Base-by-base conservation (phyloP, 1,140 invertebrate genomes). In the Bathynomus jamesi region DNA sequence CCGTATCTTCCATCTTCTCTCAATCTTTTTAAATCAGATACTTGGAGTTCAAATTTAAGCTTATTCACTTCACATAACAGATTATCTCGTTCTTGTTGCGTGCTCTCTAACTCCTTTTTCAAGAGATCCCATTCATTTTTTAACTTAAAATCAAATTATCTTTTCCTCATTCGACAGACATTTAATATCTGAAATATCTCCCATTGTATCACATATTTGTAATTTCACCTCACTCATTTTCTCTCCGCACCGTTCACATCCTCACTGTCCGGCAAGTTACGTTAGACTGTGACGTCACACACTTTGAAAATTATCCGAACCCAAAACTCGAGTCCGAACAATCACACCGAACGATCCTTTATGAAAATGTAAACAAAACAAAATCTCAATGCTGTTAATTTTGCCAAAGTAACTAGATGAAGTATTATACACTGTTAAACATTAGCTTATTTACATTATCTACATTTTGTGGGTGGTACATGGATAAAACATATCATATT, bases 41-140 rank as follows among this genome's bases (percentile, higher is more conserved):
- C 80, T 74, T 80, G 77, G 66, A 80, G 66, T 75, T 80, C 79
- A 65, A 80, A 80, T 46, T 79, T 76, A 65, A 80, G 77, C 69
- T 79, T 79, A 72, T 79, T 80, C 27, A 80, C 77, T 74, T 80
- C 79, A 64, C 79, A 80, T 13, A 79, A 69, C n/a, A 80, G 69
- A 21, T 70, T 76, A 78, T 80, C 79, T 28, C 78, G 75, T 64
- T 80, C 79, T 61, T 80, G 78, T 64, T 77, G 75, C n/a, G 79
- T 67, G 60, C 73, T 74, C 28, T 78, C 70, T 65, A 79, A 69
- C 66, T 80, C 78, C 63, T 76, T 78, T 76, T 79, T 79, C 61
- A 80, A 67, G 17, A 63, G 27, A 28, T 71, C 76, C 27, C 72
- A 72, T 67, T 77, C 76, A 25, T 65, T 24, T 32, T 28, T 32